phyloP scores from a whole-genome alignment of 2,797 vertebrate species.

The Tympanoctomys barrerae region DNA sequence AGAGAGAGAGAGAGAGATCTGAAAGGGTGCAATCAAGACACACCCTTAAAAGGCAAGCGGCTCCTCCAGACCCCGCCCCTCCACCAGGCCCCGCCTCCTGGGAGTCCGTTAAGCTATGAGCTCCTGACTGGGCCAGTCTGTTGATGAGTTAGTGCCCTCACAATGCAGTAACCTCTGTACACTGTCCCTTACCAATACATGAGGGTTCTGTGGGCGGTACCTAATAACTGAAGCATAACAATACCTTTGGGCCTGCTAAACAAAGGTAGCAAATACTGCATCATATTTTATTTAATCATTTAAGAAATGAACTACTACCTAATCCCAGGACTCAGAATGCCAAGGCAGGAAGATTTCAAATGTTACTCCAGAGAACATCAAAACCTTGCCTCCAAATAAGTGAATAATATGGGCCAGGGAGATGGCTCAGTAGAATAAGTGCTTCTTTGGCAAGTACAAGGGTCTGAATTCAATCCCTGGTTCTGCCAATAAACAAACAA shows the following conservation, averaged over 20 bases:
- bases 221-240: not conserved
- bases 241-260: not conserved
- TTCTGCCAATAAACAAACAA: no score
- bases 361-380: not conserved
- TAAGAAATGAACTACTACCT: conserved; percentile 27
- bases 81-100: not conserved
- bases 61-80: not conserved
- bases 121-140: not conserved
- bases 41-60: not conserved
- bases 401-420: not conserved
- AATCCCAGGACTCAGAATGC: not conserved
- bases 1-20: not conserved
- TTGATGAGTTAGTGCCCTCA: not conserved
- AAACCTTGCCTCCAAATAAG: not conserved
- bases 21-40: not conserved
- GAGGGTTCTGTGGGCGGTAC: not conserved
- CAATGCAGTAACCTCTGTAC: not conserved
- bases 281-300: conserved; percentile 37
- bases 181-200: not conserved
- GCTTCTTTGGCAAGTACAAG: no score
- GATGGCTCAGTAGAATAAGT: no score
- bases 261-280: conserved; percentile 10
- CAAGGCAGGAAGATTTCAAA: not conserved
- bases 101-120: not conserved
- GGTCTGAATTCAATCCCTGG: no score